Base-by-base conservation (phyloP, 1,140 invertebrate species). In the Medauroidea extradentata region DNA sequence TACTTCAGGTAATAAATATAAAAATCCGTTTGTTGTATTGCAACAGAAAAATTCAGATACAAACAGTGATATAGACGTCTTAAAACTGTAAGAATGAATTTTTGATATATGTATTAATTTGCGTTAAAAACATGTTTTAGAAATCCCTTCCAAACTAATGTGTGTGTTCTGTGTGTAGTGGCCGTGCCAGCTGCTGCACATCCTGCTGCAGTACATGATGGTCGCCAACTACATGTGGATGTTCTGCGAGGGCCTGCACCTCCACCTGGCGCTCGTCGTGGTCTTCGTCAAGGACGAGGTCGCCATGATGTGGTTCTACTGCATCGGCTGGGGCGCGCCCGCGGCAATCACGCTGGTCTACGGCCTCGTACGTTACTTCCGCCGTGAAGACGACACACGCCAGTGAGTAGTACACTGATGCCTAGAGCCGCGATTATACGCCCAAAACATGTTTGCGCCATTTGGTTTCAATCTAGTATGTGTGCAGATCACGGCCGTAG, bases 221-320 rank as follows among this genome's bases (percentile, higher is more conserved):
- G 68, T 82, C 4, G 80, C 79, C 64, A 85, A 83, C 68, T 84
- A 83, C 68, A 75, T 81, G 57, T 85, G 83, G 83, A 80, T 77
- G 75, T 79, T 81, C 65, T 77, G 75, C 63, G 79, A 81, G 64
- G 82, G 82, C 4, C 72, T 85, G 3, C 83, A 84, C 62, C 68
- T 85, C 11, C 81, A 84, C 65, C 77, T 83, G 0, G 67, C 83
- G 0, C 69, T 85, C 1, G 80, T 83, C 0, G 73, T 82, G 7
- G 79, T 82, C 0, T 85, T 85, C 65, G 78, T 81, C 3, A 74
- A 76, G 38, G 79, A 81, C 57, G 76, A 77, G 46, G 72, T 71
- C 14, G 73, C 83, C 1, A 69, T 83, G 59, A 71, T 76, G 29
- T 77, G 76, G 67, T 84, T 84, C 63, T 80, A 79, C 63, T 50